phyloP scores from a whole-genome alignment of 2,797 vertebrate genomes.

The Melanotaenia boesemani region DNA sequence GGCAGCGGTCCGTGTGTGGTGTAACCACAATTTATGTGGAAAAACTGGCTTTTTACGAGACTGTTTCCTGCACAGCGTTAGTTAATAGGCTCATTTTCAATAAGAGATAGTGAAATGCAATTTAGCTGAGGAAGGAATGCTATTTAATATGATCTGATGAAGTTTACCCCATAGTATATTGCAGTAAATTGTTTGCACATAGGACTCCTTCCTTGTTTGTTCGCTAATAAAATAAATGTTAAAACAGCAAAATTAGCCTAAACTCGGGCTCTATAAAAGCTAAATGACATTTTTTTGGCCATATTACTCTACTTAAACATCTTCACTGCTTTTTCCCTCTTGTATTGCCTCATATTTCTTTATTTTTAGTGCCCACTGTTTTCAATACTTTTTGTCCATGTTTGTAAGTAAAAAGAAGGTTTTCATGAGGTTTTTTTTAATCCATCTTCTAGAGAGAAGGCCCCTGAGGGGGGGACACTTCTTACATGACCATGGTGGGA shows the following conservation, averaged over 20 bases:
- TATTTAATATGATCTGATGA: constrained; percentile 51
- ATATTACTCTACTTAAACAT: constrained; percentile 25
- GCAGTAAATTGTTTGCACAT: constrained; percentile 59
- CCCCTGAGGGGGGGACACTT: constrained; percentile 34
- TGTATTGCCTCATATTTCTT: constrained; percentile 10
- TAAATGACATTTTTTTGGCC: constrained; percentile 11
- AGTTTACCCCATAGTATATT: constrained; percentile 61
- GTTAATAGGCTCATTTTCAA: constrained; percentile 78
- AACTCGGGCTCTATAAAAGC: constrained; percentile 3
- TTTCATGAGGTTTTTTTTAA: not conserved
- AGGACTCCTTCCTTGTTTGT: constrained; percentile 49
- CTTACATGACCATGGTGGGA: constrained; percentile 13
- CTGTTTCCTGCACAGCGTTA: constrained; percentile 61
- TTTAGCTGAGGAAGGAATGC: constrained; percentile 57
- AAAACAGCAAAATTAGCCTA: constrained; percentile 40
- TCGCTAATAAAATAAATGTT: constrained; percentile 61
- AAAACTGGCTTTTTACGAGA: constrained; percentile 72
- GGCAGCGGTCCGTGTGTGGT: constrained; percentile 55
- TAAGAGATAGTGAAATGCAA: constrained; percentile 70
- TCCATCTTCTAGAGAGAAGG: not conserved
- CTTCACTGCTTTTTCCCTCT: constrained; percentile 23
- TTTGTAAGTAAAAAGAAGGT: constrained; percentile 12
- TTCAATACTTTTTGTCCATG: not conserved
- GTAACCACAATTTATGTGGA: constrained; percentile 77
- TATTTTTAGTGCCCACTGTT: constrained; percentile 14